Base-by-base conservation (phyloP, 2,888 invertebrate genomes). In the Ennomos quercinarius region DNA sequence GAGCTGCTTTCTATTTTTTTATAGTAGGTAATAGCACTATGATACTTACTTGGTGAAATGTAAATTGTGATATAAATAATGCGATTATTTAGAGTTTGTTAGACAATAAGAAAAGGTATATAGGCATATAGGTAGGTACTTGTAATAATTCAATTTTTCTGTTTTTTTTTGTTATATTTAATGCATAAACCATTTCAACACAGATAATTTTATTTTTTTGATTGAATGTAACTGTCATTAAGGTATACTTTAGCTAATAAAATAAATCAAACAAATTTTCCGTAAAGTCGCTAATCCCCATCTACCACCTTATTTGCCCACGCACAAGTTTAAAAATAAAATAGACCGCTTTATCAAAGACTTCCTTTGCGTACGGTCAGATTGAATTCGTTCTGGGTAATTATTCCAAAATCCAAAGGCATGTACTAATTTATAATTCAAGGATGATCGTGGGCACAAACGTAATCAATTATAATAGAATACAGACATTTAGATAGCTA, bases 261-360 rank as follows among this genome's bases (percentile, higher is more conserved):
- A 38, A 42, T 38, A 39, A 35, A 42, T 17, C 10, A 37, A 1
- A 17, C 35, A 27, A 27, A 6, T 6, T 6, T 6, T 27, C 27
- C 27, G 27, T 58, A 43, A 58, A 52, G 38, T 39, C 13, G 10
- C 9, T 1, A 38, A 9, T 35, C 53, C 39, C 10, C 82, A 81
- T 62, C 63, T 75, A 63, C 85, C 34, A 8, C 63, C 53, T 68
- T 83, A 46, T 83, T 43, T 76, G 42, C 38, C 27, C 53, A 62
- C 64, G 67, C 59, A 54, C 69, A 57, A 37, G 48, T 58, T 57
- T 64, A 63, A 63, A 66, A 61, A 82, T 81, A 84, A 88, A 87
- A 87, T 87, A 86, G 81, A 86, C 76, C 75, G 76, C 84, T 86
- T 82, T 87, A 87, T 85, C 86, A 83, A 78, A 84, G 77, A 80